phyloP scores from a whole-genome alignment of 2,888 invertebrate species.

The Pemphredon lugubris region DNA sequence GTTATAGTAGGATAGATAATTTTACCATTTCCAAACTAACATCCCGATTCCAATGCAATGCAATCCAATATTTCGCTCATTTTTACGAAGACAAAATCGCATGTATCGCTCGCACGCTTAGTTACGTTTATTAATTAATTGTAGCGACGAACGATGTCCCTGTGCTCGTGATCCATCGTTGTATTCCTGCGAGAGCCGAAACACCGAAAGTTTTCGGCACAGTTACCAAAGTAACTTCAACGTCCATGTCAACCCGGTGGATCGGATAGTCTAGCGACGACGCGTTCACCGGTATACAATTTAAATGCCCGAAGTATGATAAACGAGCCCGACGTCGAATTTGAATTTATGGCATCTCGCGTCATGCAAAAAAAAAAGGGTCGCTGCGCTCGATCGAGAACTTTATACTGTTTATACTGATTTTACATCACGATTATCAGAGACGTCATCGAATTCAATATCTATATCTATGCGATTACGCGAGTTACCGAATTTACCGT shows the following conservation, averaged over 20 bases:
- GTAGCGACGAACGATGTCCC: slow-evolving; percentile 39
- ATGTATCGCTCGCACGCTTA: background rate
- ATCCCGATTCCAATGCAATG: too few species aligned
- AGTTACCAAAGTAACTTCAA: slow-evolving; percentile 9
- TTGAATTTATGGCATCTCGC: background rate
- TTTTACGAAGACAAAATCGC: too few species aligned
- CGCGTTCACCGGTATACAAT: background rate
- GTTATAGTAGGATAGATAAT: too few species aligned
- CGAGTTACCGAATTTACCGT: too few species aligned
- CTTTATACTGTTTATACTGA: too few species aligned
- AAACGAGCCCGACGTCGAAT: slow-evolving; percentile 11
- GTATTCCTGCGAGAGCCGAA: slow-evolving; percentile 23
- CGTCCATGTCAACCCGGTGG: background rate
- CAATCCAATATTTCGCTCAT: too few species aligned
- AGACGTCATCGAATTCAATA: too few species aligned
- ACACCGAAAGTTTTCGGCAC: slow-evolving; percentile 9
- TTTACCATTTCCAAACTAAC: too few species aligned
- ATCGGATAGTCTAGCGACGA: background rate
- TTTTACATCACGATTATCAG: too few species aligned
- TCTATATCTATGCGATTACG: too few species aligned
- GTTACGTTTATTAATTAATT: slow-evolving; percentile 43
- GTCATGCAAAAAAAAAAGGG: background rate
- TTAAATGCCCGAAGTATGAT: too few species aligned
- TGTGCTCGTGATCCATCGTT: slow-evolving; percentile 61
- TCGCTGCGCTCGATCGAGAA: background rate